Evolutionary conservation across 2,888 invertebrate genomes (phyloP).

Genomic region (Drosophila flavopinicola): DNA sequence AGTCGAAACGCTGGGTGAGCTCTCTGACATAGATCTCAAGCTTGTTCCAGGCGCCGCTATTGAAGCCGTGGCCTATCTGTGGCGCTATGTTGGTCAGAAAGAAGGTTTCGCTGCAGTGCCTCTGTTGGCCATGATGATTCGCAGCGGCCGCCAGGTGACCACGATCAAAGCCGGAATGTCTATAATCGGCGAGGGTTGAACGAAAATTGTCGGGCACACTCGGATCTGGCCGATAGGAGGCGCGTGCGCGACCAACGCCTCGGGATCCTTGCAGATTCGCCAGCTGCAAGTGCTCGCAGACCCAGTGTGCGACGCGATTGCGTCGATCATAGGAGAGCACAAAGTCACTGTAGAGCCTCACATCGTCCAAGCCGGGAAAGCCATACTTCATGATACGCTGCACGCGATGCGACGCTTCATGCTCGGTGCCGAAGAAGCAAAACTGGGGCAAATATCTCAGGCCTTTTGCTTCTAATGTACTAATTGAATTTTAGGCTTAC

Average conservation of each 20-base stretch:
- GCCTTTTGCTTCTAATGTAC: background rate
- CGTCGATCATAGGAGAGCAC: constrained; percentile 96
- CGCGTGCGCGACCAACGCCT: constrained; percentile 89
- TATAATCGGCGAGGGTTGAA: constrained; percentile 92
- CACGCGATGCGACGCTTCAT: constrained; percentile 77
- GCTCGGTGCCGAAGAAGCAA: constrained; percentile 43
- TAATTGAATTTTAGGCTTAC: constrained; percentile 36
- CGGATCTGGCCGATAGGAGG: constrained; percentile 92
- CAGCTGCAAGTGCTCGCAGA: constrained; percentile 95
- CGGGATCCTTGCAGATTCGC: constrained; percentile 88
- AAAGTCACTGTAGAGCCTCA: constrained; percentile 94
- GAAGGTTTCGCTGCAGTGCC: constrained; percentile 95
- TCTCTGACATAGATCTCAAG: constrained; percentile 93
- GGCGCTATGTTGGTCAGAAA: constrained; percentile 97
- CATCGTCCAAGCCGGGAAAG: constrained; percentile 93
- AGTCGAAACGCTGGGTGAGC: constrained; percentile 88
- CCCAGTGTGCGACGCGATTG: constrained; percentile 96
- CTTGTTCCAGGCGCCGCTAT: constrained; percentile 94
- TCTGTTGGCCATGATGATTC: constrained; percentile 92
- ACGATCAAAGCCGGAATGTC: constrained; percentile 95
- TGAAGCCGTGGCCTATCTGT: constrained; percentile 95
- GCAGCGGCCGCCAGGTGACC: constrained; percentile 98
- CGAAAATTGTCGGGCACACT: constrained; percentile 93
- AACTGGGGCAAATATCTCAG: constrained; percentile 36
- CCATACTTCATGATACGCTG: constrained; percentile 96